Conservation (phyloP, 1,140 invertebrate genomes). For the Cecropterus lyciades region DNA sequence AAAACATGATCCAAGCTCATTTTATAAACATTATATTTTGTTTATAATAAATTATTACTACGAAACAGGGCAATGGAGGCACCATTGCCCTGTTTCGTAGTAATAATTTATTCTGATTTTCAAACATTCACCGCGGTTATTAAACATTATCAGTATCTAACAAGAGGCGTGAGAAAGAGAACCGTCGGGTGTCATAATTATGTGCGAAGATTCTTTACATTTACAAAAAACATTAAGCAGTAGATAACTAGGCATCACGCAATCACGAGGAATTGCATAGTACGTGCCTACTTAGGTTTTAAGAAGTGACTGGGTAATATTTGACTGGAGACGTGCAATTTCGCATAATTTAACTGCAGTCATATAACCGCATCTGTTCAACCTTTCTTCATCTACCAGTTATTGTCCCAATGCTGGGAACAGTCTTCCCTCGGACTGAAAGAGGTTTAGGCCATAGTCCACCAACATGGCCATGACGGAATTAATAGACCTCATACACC, state of each 20-base stretch:
- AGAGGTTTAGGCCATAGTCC: too few relatives aligned
- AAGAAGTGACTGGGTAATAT: too few relatives aligned
- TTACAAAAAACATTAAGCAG: constrained; percentile 8
- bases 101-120: constrained; percentile 11
- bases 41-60: too few relatives aligned
- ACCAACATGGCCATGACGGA: too few relatives aligned
- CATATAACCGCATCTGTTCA: too few relatives aligned
- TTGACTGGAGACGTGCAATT: too few relatives aligned
- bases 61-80: too few relatives aligned
- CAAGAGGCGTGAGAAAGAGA: constrained; percentile 24
- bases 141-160: constrained; percentile 5
- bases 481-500: too few relatives aligned
- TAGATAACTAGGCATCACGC: background rate
- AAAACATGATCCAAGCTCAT: background rate
- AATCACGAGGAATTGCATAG: background rate
- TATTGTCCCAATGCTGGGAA: too few relatives aligned
- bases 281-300: background rate
- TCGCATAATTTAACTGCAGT: too few relatives aligned
- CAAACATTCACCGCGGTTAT: constrained; percentile 14
- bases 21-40: background rate
- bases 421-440: too few relatives aligned
- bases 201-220: constrained; percentile 4
- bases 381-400: too few relatives aligned
- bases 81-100: background rate
- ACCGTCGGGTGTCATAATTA: constrained; percentile 17